Evolutionary conservation across 1,140 invertebrate species (phyloP).

Genomic region (Drosophila insularis): DNA sequence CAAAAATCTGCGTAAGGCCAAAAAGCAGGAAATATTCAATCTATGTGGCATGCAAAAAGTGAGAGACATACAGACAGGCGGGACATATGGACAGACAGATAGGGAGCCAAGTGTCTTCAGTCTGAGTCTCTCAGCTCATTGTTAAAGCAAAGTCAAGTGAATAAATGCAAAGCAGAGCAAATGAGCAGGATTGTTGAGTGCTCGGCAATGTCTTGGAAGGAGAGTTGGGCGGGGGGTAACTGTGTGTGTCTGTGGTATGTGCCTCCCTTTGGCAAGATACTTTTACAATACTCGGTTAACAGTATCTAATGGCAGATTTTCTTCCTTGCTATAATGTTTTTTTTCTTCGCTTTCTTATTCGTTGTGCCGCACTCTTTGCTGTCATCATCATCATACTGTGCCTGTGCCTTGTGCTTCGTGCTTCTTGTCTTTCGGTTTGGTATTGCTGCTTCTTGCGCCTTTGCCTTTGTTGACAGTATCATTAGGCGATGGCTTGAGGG

Average conservation of each 20-base stretch:
- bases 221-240: not conserved
- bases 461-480: slow-evolving; percentile 69
- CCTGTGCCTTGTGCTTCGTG: slow-evolving; percentile 25
- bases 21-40: slow-evolving; percentile 73
- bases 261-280: slow-evolving; percentile 34
- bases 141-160: slow-evolving; percentile 75
- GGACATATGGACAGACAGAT: not conserved
- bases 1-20: slow-evolving; percentile 63
- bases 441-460: slow-evolving; percentile 14
- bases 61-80: slow-evolving; percentile 18
- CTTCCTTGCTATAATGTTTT: not conserved
- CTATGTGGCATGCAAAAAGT: slow-evolving; percentile 57
- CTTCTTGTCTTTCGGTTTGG: slow-evolving; percentile 10
- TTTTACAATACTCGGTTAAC: slow-evolving; percentile 56
- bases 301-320: slow-evolving; percentile 72
- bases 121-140: slow-evolving; percentile 48
- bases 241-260: slow-evolving; percentile 18
- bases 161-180: slow-evolving; percentile 74
- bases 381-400: slow-evolving; percentile 75
- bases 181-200: slow-evolving; percentile 45
- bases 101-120: not conserved
- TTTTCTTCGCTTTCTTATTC: slow-evolving; percentile 13
- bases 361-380: slow-evolving; percentile 65
- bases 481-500: slow-evolving; percentile 63
- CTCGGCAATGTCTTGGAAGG: too few relatives aligned